These are phyloP conservation scores for Intellagama lesueurii DNA, from an alignment of 2,797 vertebrate genomes.

Conservation along the genomic window DNA sequence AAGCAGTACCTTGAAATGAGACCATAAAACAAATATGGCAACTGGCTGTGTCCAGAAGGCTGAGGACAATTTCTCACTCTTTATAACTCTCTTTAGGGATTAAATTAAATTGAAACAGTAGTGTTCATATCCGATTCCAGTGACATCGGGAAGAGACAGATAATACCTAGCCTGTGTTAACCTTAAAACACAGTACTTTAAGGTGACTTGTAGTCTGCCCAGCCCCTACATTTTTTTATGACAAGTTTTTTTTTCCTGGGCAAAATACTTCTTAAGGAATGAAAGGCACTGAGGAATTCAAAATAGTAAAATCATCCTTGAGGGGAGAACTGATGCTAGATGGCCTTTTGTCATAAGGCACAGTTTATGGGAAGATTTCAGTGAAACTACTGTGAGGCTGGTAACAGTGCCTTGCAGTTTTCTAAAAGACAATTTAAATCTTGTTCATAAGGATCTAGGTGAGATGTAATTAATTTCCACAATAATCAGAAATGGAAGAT, in stretches of 20 bases:
- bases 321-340: too few relatives aligned
- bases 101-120: too few relatives aligned
- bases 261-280: not conserved
- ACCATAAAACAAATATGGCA: too few relatives aligned
- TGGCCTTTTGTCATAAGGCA: not conserved
- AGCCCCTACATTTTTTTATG: not conserved
- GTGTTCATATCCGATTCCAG: too few relatives aligned
- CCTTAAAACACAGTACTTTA: not conserved
- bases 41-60: too few relatives aligned
- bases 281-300: not conserved
- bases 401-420: too few relatives aligned
- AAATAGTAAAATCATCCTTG: not conserved
- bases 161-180: not conserved
- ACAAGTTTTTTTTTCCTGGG: not conserved
- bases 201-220: not conserved
- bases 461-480: not conserved
- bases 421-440: not conserved
- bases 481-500: constrained; percentile 6
- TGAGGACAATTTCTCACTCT: too few relatives aligned
- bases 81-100: too few relatives aligned
- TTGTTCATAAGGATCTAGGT: not conserved
- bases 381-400: not conserved
- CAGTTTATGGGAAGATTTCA: not conserved
- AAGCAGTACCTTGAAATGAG: too few relatives aligned
- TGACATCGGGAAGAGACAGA: not conserved